Percentiles rank a stretch among this genome's conserved stretches.
Evolutionary conservation across 2,113 vertebrate genomes (phyloP).

Genomic region (Rhadina sibilatrix): DNA sequence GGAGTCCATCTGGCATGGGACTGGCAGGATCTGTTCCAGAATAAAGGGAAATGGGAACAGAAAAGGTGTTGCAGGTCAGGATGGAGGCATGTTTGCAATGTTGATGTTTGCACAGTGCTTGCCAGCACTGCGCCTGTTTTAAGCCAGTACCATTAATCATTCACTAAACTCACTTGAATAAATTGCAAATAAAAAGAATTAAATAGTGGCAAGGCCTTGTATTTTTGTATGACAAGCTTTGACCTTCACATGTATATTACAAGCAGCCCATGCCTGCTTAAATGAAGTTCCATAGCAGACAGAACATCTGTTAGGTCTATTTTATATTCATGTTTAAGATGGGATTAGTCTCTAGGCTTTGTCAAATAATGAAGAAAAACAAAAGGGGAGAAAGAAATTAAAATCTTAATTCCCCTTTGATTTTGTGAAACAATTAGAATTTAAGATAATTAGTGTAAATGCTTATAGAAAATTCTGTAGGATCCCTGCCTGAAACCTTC

Average conservation of each 20-base stretch:
- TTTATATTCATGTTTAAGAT: conserved; percentile 67
- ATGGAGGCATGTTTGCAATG: not conserved
- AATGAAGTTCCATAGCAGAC: conserved; percentile 50
- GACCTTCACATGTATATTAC: conserved; percentile 35
- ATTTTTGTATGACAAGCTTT: not conserved
- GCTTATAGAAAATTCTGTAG: conserved; percentile 24
- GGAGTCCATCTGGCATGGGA: not conserved
- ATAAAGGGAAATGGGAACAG: not conserved
- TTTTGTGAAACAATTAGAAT: conserved; percentile 46
- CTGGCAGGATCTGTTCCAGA: not conserved
- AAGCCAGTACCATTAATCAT: conserved; percentile 41
- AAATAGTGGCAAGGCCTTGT: not conserved
- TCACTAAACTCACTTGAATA: conserved; percentile 21
- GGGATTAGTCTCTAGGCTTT: conserved; percentile 63
- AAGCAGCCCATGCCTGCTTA: conserved; percentile 32
- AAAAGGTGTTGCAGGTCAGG: conserved; percentile 20
- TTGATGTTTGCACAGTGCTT: conserved; percentile 21
- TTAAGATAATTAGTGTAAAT: conserved; percentile 43
- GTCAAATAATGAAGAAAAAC: conserved; percentile 59
- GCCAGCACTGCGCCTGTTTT: not conserved
- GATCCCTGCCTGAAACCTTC: not conserved
- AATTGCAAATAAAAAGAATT: conserved; percentile 27
- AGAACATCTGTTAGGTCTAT: conserved; percentile 56
- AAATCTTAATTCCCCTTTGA: conserved; percentile 50
- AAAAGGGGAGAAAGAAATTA: conserved; percentile 51